These are phyloP conservation scores for Oenanthe oenanthe DNA, from an alignment of 2,113 vertebrate species.

Conservation along the genomic window DNA sequence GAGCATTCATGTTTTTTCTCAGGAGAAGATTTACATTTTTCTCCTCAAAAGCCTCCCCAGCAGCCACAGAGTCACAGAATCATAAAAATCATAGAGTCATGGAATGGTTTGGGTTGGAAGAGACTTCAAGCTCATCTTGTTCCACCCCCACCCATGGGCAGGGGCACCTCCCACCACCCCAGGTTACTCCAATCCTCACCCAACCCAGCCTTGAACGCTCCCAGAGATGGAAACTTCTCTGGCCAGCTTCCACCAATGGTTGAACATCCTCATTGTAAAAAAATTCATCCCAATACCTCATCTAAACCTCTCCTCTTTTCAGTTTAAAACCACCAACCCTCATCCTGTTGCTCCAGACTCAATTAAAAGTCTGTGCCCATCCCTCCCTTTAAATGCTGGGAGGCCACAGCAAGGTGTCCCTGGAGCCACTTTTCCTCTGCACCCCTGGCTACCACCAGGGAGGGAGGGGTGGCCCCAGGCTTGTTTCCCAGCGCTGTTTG, in stretches of 20 bases:
- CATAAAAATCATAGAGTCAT: background rate
- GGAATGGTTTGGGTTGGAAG: background rate
- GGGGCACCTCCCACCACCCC: background rate
- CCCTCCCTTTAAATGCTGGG: background rate
- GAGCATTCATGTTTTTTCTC: background rate
- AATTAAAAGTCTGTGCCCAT: background rate
- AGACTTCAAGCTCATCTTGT: background rate
- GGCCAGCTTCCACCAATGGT: fast-evolving
- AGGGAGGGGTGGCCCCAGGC: background rate
- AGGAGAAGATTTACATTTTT: background rate
- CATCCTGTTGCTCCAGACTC: fast-evolving
- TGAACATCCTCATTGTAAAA: fast-evolving
- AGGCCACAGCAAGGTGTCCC: background rate
- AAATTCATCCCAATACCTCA: background rate
- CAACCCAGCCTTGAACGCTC: background rate
- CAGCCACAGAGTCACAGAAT: background rate
- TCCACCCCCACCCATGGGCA: fast-evolving
- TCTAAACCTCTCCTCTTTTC: background rate
- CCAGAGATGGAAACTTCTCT: background rate
- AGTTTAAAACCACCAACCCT: background rate
- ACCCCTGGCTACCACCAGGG: fast-evolving
- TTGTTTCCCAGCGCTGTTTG: background rate
- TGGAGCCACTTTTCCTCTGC: background rate
- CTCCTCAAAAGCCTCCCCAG: background rate
- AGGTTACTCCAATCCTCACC: background rate